A percentile compares a stretch with the other conserved stretches of the same genome.
Conservation (phyloP, 2,113 vertebrate genomes). For the Rattus rattus region DNA sequence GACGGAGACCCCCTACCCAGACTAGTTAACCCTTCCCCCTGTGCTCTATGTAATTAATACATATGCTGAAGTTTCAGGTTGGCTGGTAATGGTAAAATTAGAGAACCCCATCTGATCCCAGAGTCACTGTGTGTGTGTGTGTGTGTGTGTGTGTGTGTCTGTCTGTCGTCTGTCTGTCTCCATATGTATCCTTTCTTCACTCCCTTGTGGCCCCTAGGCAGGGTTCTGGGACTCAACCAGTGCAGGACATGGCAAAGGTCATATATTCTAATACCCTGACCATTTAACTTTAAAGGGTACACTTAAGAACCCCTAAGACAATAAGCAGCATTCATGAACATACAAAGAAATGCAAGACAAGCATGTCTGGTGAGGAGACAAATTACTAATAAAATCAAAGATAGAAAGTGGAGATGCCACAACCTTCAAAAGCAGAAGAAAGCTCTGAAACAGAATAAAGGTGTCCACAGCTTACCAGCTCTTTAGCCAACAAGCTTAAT, state of each 20-base stretch:
- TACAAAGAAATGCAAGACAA: not conserved
- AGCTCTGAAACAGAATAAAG: not conserved
- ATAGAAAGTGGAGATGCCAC: not conserved
- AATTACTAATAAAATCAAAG: not conserved
- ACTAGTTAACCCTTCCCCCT: not conserved
- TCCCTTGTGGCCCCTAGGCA: not conserved
- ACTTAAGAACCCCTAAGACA: not conserved
- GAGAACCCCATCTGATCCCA: not conserved
- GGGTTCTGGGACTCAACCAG: not conserved
- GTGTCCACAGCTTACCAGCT: not conserved
- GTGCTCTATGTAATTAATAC: not conserved
- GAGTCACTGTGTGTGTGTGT: no score
- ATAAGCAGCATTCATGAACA: not conserved
- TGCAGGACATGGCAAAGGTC: not conserved
- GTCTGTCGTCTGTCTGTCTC: not conserved
- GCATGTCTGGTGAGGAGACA: slow-evolving; percentile 11
- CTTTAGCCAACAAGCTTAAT: not conserved
- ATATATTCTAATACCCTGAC: not conserved
- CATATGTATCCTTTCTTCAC: not conserved
- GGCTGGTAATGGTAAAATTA: not conserved
- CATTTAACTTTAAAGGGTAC: not conserved
- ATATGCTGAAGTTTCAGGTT: no score
- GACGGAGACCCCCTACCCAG: not conserved
- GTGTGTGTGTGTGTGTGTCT: not conserved
- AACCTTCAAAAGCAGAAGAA: not conserved